Base-by-base conservation (phyloP, 2,888 invertebrate species). In the Drosophila hamatofila region DNA sequence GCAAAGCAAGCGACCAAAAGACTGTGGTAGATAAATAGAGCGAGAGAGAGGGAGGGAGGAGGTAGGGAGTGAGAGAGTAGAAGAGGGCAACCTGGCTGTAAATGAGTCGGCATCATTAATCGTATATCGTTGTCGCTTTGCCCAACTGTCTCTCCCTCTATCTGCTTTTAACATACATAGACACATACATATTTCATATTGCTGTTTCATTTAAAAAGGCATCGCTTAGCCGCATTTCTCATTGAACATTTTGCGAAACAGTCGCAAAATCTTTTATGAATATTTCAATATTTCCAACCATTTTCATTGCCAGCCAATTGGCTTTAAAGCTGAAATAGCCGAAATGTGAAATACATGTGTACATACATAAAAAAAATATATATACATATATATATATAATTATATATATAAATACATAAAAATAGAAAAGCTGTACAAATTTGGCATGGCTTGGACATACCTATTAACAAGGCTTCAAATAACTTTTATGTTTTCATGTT, bases 31-130 rank as follows among this genome's bases (percentile, higher is more conserved):
- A 23, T 25, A n/a, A 23, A 37, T 46, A 39, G 52, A 27, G 18
- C 5, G 41, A 23, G 16, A 23, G 44, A 12, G 33, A 21, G 37
- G 3, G 23, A 16, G 41, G n/a, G 30, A 37, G 46, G 23, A 14
- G 41, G 9, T 3, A 16, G 35, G 2, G 16, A 11, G 27, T 37
- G 39, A 39, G 49, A 37, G 23, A 27, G 14, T 25, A 5, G 9
- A 9, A 35, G 37, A 3, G 23, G 42, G 44, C 39, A 21, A 16
- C 16, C 23, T 56, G 80, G 25, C 79, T 69, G 71, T 60, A 81
- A 83, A 80, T 80, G 59, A 65, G 83, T 62, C 60, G 67, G 57
- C 65, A 51, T 41, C 72, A 61, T 49, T 64, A 70, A 75, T 70
- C 60, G 60, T 51, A 58, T 65, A 62, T 57, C 51, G 49, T 56